phyloP scores from a whole-genome alignment of 2,888 invertebrate genomes.

The Microchrysa polita region DNA sequence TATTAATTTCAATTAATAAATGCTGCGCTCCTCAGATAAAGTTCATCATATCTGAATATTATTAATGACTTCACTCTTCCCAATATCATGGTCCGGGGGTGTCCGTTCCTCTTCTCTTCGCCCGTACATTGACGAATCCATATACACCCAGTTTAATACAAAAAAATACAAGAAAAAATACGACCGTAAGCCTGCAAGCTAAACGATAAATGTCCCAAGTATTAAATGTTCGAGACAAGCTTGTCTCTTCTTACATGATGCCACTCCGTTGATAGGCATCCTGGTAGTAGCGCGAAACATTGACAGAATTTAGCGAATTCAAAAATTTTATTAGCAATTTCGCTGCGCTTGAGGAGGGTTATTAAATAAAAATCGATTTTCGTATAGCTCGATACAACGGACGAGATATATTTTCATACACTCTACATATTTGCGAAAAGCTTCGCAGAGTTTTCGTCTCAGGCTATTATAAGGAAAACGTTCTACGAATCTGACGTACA shows the following conservation, averaged over 20 bases:
- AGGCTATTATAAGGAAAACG: too few relatives aligned
- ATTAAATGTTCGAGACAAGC: too few relatives aligned
- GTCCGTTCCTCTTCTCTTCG: too few relatives aligned
- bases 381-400: slow-evolving; percentile 36
- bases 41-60: slow-evolving; percentile 8
- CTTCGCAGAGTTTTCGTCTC: slow-evolving; percentile 24
- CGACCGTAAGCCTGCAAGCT: neutral
- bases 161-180: neutral
- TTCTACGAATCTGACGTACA: slow-evolving; percentile 37
- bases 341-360: slow-evolving; percentile 4
- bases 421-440: slow-evolving; percentile 42
- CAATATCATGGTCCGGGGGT: too few relatives aligned
- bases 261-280: neutral
- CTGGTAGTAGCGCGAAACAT: slow-evolving; percentile 7
- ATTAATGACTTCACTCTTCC: slow-evolving; percentile 6
- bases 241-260: neutral
- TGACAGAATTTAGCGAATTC: slow-evolving; percentile 2
- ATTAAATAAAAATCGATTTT: slow-evolving; percentile 48
- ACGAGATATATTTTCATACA: too few relatives aligned
- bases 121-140: neutral
- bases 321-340: slow-evolving; percentile 22
- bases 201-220: neutral
- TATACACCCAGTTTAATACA: neutral
- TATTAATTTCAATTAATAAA: slow-evolving; percentile 30
- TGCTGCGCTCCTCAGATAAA: slow-evolving; percentile 17